These are phyloP conservation scores for Salvelinus alpinus DNA, from an alignment of 2,113 vertebrate genomes.

Conservation along the genomic window DNA sequence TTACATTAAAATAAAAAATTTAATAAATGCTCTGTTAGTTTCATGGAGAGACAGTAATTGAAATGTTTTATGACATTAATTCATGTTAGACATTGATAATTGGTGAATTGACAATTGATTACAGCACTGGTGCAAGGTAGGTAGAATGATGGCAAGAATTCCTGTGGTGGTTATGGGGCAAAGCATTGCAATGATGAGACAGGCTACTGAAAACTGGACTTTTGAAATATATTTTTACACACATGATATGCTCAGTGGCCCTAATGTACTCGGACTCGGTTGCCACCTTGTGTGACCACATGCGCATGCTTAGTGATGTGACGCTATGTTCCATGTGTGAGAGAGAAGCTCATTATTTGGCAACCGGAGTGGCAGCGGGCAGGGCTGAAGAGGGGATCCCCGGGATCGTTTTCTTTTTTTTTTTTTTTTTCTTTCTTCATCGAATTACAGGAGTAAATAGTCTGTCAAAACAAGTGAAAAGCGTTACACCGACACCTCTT, in stretches of 20 bases:
- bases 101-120: too few relatives aligned
- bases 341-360: constrained; percentile 87
- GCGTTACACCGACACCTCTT: constrained; percentile 38
- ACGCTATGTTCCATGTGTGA: constrained; percentile 89
- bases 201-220: too few relatives aligned
- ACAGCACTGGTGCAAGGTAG: too few relatives aligned
- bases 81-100: too few relatives aligned
- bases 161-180: too few relatives aligned
- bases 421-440: background rate
- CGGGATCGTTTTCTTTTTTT: constrained; percentile 63
- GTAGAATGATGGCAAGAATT: too few relatives aligned
- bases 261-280: background rate
- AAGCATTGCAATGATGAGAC: too few relatives aligned
- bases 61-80: too few relatives aligned
- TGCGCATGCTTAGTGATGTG: constrained; percentile 40
- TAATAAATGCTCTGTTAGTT: too few relatives aligned
- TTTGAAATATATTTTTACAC: too few relatives aligned
- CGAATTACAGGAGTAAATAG: constrained; percentile 65
- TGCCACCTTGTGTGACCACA: constrained; percentile 47
- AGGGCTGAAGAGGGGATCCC: constrained; percentile 78
- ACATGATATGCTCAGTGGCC: constrained; percentile 12
- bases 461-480: constrained; percentile 52
- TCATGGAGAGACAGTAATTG: too few relatives aligned
- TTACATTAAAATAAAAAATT: too few relatives aligned
- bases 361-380: constrained; percentile 81